These are phyloP conservation scores for Laticauda laticaudata DNA, from an alignment of 2,113 vertebrate genomes.

Conservation along the genomic window DNA sequence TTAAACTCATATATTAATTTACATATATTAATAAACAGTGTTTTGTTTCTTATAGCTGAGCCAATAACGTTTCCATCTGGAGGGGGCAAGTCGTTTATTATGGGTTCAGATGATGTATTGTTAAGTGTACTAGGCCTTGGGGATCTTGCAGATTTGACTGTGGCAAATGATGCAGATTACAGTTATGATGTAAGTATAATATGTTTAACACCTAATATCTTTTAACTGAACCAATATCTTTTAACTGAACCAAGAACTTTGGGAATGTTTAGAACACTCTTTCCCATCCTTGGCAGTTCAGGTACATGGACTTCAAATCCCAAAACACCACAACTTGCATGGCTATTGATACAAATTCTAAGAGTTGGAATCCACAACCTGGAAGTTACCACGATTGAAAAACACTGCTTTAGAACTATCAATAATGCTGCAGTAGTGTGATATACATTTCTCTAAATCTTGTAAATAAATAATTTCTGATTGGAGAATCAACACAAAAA, in stretches of 20 bases:
- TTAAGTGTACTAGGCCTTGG: conserved; percentile 96
- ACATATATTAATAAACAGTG: conserved; percentile 63
- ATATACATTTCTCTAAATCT: not conserved
- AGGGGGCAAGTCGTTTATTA: conserved; percentile 95
- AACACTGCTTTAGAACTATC: not conserved
- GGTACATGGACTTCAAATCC: not conserved
- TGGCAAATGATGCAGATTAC: conserved; percentile 97
- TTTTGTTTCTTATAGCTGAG: conserved; percentile 84
- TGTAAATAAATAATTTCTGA: not conserved
- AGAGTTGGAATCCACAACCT: not conserved
- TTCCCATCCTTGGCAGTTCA: not conserved
- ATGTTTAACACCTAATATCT: conserved; percentile 33
- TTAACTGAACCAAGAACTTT: not conserved
- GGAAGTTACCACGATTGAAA: not conserved
- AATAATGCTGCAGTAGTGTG: not conserved
- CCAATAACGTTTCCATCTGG: conserved; percentile 90
- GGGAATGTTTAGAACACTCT: not conserved
- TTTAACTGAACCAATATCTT: not conserved
- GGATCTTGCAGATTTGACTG: conserved; percentile 97
- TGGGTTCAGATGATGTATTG: conserved; percentile 93
- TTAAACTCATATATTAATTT: not conserved
- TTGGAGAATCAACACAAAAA: not conserved
- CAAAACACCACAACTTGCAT: not conserved
- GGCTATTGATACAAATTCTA: not conserved
- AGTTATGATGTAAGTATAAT: conserved; percentile 93